phyloP scores from a whole-genome alignment of 1,140 invertebrate genomes.

The Philopotamus ludificatus region DNA sequence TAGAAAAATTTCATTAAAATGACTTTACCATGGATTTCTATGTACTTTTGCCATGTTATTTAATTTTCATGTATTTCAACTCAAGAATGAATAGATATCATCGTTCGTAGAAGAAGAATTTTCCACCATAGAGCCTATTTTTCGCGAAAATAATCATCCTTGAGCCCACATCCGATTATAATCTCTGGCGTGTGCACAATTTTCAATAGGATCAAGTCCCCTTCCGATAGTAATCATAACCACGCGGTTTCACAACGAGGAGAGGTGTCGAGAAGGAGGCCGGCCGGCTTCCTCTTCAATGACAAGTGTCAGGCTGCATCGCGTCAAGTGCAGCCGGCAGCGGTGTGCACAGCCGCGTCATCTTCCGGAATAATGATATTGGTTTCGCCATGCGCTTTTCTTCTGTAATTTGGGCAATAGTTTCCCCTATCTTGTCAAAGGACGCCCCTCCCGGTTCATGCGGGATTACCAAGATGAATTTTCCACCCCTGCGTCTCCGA shows the following conservation, averaged over 20 bases:
- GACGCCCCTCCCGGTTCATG: constrained; percentile 12
- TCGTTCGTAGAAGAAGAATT: not conserved
- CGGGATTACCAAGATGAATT: constrained; percentile 19
- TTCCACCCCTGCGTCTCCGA: constrained; percentile 5
- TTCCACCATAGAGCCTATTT: not conserved
- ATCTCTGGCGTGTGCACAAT: not conserved
- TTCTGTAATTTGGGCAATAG: constrained; percentile 37
- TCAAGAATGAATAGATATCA: too few species aligned
- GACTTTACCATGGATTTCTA: too few species aligned
- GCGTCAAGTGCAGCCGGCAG: constrained; percentile 5
- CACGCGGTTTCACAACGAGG: too few species aligned
- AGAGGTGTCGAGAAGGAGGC: not conserved
- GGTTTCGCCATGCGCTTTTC: constrained; percentile 25
- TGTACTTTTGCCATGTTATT: too few species aligned
- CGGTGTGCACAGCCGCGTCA: constrained; percentile 15
- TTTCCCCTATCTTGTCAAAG: constrained; percentile 23
- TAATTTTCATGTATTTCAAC: too few species aligned
- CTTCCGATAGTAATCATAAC: too few species aligned
- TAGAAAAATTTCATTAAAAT: too few species aligned
- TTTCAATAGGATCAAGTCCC: not conserved
- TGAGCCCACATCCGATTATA: not conserved
- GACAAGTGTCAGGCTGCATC: constrained; percentile 18
- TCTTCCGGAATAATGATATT: constrained; percentile 29
- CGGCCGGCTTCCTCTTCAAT: not conserved
- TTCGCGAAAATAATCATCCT: not conserved